A percentile compares a stretch with the other conserved stretches of the same genome.
These are phyloP conservation scores for Lepidonotus clava DNA, from an alignment of 2,888 invertebrate species.

Conservation along the genomic window DNA sequence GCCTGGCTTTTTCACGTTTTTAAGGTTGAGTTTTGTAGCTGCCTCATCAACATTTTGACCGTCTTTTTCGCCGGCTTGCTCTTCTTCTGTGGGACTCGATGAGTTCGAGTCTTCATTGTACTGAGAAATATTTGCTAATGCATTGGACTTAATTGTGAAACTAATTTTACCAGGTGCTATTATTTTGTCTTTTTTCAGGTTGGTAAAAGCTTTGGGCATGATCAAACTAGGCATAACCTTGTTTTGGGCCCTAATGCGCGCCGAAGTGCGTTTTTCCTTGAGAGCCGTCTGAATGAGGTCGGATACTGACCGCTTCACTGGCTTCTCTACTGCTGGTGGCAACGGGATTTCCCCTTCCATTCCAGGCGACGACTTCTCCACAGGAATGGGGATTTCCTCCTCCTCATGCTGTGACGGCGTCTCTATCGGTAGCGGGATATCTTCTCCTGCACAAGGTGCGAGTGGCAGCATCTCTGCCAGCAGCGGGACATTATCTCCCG, in stretches of 20 bases:
- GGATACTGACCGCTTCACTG: neutral
- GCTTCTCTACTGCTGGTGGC: neutral
- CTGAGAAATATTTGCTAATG: neutral
- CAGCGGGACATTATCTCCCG: no score
- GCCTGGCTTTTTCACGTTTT: neutral
- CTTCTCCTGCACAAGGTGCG: no score
- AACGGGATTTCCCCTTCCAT: no score
- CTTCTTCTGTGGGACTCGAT: neutral
- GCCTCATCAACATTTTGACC: neutral
- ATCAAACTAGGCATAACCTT: neutral
- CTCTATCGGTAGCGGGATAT: no score
- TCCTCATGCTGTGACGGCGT: no score
- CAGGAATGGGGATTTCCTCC: neutral
- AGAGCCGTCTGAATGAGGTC: conserved; percentile 31
- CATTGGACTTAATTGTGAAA: conserved; percentile 40
- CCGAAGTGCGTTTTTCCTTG: neutral
- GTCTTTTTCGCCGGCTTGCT: neutral
- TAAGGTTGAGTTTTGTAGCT: neutral
- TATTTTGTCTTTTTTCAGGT: conserved; percentile 30
- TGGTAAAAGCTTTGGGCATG: neutral
- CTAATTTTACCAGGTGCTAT: conserved; percentile 30
- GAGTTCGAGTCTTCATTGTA: conserved; percentile 39
- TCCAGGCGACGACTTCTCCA: neutral
- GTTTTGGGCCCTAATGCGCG: conserved; percentile 3
- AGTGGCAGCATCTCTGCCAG: no score